phyloP scores from a whole-genome alignment of 2,888 invertebrate genomes.

The Prenolepis imparis region DNA sequence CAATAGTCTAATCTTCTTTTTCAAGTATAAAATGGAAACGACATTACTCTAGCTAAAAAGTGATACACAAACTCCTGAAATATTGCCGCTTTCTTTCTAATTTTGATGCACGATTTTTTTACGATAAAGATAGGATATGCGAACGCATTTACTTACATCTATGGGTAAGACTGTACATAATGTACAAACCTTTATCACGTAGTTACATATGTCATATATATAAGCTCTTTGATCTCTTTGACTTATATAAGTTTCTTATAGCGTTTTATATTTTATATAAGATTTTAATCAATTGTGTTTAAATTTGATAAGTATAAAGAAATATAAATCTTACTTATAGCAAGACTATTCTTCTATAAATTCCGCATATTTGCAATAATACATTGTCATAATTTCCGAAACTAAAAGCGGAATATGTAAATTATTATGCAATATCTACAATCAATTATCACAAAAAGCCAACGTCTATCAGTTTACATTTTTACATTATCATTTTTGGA shows the following conservation, averaged over 20 bases:
- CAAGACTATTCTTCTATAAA: constrained; percentile 12
- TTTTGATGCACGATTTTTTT: background rate
- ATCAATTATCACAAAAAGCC: background rate
- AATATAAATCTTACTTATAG: constrained; percentile 20
- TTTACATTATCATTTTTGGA: constrained; percentile 19
- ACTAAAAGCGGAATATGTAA: background rate
- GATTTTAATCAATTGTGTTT: background rate
- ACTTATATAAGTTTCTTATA: constrained; percentile 27
- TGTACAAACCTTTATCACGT: constrained; percentile 57
- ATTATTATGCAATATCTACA: background rate
- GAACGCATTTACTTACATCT: background rate
- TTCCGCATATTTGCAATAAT: constrained; percentile 13
- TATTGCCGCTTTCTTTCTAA: background rate
- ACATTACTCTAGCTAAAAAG: background rate
- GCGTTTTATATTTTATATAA: background rate
- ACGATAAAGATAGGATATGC: background rate
- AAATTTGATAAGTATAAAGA: background rate
- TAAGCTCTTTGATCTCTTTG: constrained; percentile 47
- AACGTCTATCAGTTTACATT: background rate
- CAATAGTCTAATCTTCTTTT: background rate
- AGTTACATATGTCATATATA: constrained; percentile 10
- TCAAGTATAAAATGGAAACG: background rate
- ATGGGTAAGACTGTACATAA: constrained; percentile 58
- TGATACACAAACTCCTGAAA: background rate
- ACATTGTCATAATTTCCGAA: constrained; percentile 22